phyloP scores from a whole-genome alignment of 1,140 invertebrate species.

The Parasteatoda tepidariorum region DNA sequence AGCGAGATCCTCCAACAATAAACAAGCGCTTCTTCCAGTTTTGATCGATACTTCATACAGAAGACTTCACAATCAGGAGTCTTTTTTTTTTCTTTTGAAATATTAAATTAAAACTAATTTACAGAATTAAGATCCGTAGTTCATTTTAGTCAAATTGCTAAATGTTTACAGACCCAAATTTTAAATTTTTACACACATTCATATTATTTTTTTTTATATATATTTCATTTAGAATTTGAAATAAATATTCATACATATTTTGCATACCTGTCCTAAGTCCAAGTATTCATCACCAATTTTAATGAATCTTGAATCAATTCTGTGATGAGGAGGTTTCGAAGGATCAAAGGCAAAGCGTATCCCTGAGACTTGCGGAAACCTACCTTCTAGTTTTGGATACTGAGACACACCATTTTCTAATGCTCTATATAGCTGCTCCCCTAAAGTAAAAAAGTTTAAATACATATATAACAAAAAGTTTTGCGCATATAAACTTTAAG shows the following conservation, averaged over 20 bases:
- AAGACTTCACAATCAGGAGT: too few relatives aligned
- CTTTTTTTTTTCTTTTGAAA: background rate
- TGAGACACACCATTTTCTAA: slow-evolving; percentile 84
- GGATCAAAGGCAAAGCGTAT: slow-evolving; percentile 88
- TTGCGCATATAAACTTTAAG: too few relatives aligned
- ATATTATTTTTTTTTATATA: too few relatives aligned
- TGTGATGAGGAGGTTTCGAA: slow-evolving; percentile 75
- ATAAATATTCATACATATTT: too few relatives aligned
- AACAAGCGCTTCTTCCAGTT: too few relatives aligned
- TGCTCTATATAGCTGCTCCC: slow-evolving; percentile 77
- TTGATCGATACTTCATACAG: too few relatives aligned
- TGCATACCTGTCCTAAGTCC: slow-evolving; percentile 72
- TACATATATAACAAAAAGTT: too few relatives aligned
- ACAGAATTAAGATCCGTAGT: background rate
- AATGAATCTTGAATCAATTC: slow-evolving; percentile 79
- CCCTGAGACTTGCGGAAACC: slow-evolving; percentile 85
- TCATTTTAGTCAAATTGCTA: too few relatives aligned
- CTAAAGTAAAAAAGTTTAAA: slow-evolving; percentile 76
- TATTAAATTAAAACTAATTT: background rate
- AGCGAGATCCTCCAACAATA: too few relatives aligned
- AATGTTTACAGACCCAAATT: too few relatives aligned
- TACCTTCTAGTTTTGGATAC: slow-evolving; percentile 83
- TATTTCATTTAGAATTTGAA: too few relatives aligned
- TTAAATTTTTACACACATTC: too few relatives aligned
- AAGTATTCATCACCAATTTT: slow-evolving; percentile 87